Evolutionary conservation across 2,888 invertebrate species (phyloP), one percentile per base, ranked within the genome.

Genomic region (Plagodis pulveraria): DNA sequence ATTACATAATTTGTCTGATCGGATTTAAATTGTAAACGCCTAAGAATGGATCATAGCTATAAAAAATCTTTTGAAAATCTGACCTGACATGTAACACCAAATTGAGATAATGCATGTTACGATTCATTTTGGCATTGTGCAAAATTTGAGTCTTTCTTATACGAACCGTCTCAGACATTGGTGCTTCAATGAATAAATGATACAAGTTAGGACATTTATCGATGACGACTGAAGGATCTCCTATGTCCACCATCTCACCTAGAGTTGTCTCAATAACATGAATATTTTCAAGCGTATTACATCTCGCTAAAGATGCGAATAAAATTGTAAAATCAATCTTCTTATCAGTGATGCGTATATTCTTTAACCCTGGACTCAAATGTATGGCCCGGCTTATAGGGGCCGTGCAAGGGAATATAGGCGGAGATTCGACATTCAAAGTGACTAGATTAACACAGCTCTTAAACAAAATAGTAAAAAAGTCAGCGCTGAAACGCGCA

Each of bases 201-300:
- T 87, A 84, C 47, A 91, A 72, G 67, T 86, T 80, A 8, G 59
- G 50, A 79, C 87, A 88, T 45, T 80, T 74, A 56, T 80, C 66
- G 56, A 90, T 73, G 49, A 91, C 54, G 36, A 67, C 32, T 32
- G 62, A 72, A 48, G 86, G 81, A 69, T 85, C 71, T 34, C 72
- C 70, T 22, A 85, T 47, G 42, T 77, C 68, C 62, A 74, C 77
- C 53, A 47, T 63, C 11, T 77, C 69, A 40, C 52, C 50, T 6
- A 58, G 47, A 46, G 58, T 65, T 47, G 78, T 76, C 61, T 89
- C 87, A 5, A 73, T 38, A 47, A 89, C 62, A 67, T 81, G 72
- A 61, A 91, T 73, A 74, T 87, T 90, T 78, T 90, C 87, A 66
- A 91, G 72, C 34, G 68, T 76, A 34, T 54, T 67, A 75, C 87